These are phyloP conservation scores for Clitarchus hookeri DNA, from an alignment of 2,888 invertebrate genomes.

Conservation along the genomic window DNA sequence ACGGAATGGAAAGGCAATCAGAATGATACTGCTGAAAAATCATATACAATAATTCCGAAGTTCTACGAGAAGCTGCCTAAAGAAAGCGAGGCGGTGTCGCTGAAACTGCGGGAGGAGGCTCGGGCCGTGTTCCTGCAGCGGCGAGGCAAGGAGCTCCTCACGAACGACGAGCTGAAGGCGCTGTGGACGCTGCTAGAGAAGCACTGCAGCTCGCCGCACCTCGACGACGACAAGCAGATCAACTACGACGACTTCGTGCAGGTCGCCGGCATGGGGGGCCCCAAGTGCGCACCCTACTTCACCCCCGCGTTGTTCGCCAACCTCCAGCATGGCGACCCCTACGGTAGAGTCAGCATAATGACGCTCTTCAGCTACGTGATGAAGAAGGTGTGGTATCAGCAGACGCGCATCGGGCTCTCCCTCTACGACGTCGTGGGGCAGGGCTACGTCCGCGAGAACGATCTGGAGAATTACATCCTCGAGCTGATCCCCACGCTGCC, in stretches of 20 bases:
- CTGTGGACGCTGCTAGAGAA: conserved; percentile 85
- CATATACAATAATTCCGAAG: conserved; percentile 69
- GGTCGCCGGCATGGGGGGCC: conserved; percentile 73
- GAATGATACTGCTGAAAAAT: conserved; percentile 52
- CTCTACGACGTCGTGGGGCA: conserved; percentile 92
- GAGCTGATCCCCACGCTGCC: conserved; percentile 91
- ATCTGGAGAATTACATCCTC: conserved; percentile 92
- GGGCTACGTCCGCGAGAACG: conserved; percentile 87
- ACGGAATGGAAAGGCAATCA: conserved; percentile 57
- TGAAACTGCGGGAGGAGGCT: conserved; percentile 86
- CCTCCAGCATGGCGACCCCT: conserved; percentile 81
- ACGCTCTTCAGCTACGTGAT: conserved; percentile 94
- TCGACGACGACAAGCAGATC: conserved; percentile 80
- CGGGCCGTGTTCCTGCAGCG: conserved; percentile 85
- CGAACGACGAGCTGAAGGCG: conserved; percentile 82
- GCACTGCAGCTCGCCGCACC: conserved; percentile 73
- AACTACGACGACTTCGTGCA: conserved; percentile 84
- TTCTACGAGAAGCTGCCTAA: conserved; percentile 73
- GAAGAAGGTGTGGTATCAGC: conserved; percentile 93
- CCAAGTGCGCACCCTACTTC: conserved; percentile 82
- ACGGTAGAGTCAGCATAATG: conserved; percentile 85
- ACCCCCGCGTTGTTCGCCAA: conserved; percentile 87
- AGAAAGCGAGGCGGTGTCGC: conserved; percentile 74
- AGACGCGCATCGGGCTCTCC: conserved; percentile 91
- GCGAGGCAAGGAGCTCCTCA: conserved; percentile 79